Base-by-base conservation (phyloP, 1,140 invertebrate species). In the Drosophila jambulina region DNA sequence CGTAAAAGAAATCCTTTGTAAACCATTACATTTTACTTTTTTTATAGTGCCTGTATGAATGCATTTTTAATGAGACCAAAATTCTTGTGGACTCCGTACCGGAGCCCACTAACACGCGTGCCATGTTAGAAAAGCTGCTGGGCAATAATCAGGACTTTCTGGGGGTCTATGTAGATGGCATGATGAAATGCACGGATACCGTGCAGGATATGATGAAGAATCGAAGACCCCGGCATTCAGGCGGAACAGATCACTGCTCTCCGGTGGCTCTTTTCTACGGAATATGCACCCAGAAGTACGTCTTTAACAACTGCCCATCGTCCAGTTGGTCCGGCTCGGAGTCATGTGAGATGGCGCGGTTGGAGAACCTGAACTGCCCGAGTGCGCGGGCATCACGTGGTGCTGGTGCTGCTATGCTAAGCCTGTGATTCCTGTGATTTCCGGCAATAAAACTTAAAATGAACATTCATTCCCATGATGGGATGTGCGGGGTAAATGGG, bases 1-100 rank as follows among this genome's bases (percentile, higher is more conserved):
- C 4, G 10, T 1, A 8, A 13, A 12, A 21, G 2, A 0, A 27
- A 15, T 1, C 0, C 32, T 5, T 36, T 36, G 12, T 13, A 13
- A 36, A 13, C 12, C 12, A 13, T 36, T 15, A 1, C 4, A 36
- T 13, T 36, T 5, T 13, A 36, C 34, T 36, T 1, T 15, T 13
- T 1, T 13, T 38, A 0, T 25, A 88, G 84, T 88, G 84, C 25
- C 62, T 88, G 0, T 71, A 68, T 21, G 84, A 84, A 0, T 88
- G 84, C 56, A 71, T 88, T 17, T 88, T 75, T 3, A 84, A 88
- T 49, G 21, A 27, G 13, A 51, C 36, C 10, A 65, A 74, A 10
- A 25, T 42, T 2, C 4, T 88, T 7, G 56, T 9, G 56, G 67
- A 49, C 10, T 65, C 15, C 6, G 36, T 36, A 3, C 21, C 83